Base-by-base conservation (phyloP, 2,888 invertebrate species). In the Dichetophora obliterata region DNA sequence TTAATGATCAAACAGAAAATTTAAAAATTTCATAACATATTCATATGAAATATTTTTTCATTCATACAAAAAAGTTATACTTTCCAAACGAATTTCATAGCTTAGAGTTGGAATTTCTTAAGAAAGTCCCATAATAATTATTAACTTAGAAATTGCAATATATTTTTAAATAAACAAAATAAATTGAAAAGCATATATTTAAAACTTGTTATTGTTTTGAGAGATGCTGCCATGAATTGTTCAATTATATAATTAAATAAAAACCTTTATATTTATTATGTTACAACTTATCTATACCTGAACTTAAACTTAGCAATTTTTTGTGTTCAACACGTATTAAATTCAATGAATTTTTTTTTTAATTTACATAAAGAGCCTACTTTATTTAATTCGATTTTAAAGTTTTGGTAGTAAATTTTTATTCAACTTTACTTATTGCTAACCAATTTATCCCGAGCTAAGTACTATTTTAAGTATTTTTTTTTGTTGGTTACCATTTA, bases 221-320 rank as follows among this genome's bases (percentile, higher is more conserved):
- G 68, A 69, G n/a, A 73, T 77, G 69, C 59, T 73, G 72, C 73
- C 68, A 76, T 70, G 54, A 78, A 71, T 66, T 75, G 70, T 65
- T 71, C 72, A 66, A 52, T 34, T 73, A 59, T 63, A 11, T 2
- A 31, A 73, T 76, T 27, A 73, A 31, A 43, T 14, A 43, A 43
- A 43, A 43, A 11, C 9, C 54, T 54, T 19, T 52, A 4, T 52
- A 52, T 52, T 6, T 37, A 37, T 37, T 5, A 37, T 43, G 14
- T 43, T 43, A 43, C 14, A 43, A 6, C 43, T 43, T 8, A 43
- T 43, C 2, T 43, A 43, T 43, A 43, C 14, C 14, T 43, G 14
- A 43, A 75, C 57, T 24, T 16, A 22, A n/a, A 59, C 0, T 59
- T 59, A 59, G 57, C 19, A 14, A 59, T 24, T 22, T 59, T 59